These are phyloP conservation scores for Nyctibius bracteatus DNA, from an alignment of 2,113 vertebrate species.

Conservation along the genomic window DNA sequence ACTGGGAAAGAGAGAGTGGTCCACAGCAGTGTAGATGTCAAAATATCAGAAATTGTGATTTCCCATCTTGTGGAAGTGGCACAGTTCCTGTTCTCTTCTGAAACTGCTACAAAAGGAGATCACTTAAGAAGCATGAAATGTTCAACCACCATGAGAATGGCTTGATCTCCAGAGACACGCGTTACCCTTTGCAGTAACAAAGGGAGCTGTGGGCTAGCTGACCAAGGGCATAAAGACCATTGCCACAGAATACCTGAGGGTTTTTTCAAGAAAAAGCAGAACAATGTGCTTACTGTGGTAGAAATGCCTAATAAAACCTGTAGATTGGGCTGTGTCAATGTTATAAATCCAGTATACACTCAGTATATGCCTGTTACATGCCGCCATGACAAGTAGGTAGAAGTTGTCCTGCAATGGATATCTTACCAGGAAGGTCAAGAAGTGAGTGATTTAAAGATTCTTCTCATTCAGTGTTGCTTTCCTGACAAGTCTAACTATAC, in stretches of 20 bases:
- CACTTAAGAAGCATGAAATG: not conserved
- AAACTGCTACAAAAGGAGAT: not conserved
- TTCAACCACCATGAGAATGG: not conserved
- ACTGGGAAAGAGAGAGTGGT: not conserved
- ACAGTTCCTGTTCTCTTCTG: not conserved
- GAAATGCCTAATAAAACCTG: not conserved
- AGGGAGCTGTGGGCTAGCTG: not conserved
- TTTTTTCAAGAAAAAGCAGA: not conserved
- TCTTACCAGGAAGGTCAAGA: not conserved
- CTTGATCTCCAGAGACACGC: not conserved
- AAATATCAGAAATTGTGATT: not conserved
- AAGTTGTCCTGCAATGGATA: not conserved
- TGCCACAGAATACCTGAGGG: not conserved
- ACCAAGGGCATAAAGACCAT: not conserved
- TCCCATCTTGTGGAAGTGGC: not conserved
- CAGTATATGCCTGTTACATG: fast-evolving
- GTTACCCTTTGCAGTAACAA: fast-evolving
- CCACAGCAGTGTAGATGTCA: not conserved
- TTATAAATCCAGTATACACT: not conserved
- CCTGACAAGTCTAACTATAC: not conserved
- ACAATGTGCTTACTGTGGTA: not conserved
- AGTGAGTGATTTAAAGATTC: not conserved
- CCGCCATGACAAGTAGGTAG: not conserved
- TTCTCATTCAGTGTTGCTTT: not conserved
- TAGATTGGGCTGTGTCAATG: not conserved